Evolutionary conservation across 1,140 invertebrate genomes (phyloP).

Genomic region (Nasonia vitripennis): DNA sequence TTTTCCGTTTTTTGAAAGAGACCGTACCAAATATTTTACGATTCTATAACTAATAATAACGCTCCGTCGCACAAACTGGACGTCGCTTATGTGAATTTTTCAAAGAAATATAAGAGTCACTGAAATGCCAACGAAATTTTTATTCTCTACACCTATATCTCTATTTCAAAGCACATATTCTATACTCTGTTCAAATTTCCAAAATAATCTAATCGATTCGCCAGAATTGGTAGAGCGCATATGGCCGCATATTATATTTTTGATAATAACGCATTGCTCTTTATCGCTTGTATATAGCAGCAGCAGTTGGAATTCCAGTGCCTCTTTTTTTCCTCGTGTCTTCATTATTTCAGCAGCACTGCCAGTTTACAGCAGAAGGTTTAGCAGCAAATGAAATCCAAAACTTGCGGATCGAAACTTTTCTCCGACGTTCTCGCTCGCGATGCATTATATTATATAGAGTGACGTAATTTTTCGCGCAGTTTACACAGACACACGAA

Average conservation of each 20-base stretch:
- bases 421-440: neutral
- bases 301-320: neutral
- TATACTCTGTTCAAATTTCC: no score
- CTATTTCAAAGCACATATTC: no score
- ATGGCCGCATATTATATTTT: neutral
- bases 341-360: neutral
- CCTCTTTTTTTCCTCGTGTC: neutral
- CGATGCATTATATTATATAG: neutral
- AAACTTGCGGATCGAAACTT: neutral
- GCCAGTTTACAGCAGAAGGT: neutral
- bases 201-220: no score
- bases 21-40: conserved; percentile 40
- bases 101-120: neutral
- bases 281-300: neutral
- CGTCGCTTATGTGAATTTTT: neutral
- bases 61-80: conserved; percentile 37
- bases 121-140: neutral
- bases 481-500: neutral
- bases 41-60: conserved; percentile 39
- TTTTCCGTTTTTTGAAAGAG: conserved; percentile 52
- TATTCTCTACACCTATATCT: neutral
- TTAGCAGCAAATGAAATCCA: neutral
- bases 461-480: neutral
- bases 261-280: neutral
- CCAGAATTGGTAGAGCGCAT: no score